Evolutionary conservation across 2,797 vertebrate genomes (phyloP), one percentile per base, ranked within the genome.

Genomic region (Falco peregrinus): DNA sequence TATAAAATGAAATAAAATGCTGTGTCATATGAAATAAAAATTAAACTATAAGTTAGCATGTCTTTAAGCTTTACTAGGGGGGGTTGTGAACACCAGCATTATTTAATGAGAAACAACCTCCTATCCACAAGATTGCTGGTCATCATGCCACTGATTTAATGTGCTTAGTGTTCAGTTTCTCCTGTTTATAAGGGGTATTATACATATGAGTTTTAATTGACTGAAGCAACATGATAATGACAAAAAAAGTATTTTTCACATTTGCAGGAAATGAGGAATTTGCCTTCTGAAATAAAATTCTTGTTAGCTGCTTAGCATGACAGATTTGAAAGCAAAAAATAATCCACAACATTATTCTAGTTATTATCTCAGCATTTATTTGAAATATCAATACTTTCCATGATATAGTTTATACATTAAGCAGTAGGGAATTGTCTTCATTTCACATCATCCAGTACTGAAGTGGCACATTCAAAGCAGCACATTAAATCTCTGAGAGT

Each of bases 351-450:
- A 78, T 79, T 45, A 85, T 90, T 80, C 59, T 89, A 87, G 76
- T 97, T 97, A 96, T 91, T 98, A 88, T 97, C 48, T 97, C 96
- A 96, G 97, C 97, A 96, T 98, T 98, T 98, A 98, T 98, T 98
- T 98, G 98, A 98, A 98, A 98, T 97, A 97, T 95, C 95, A 73
- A 97, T 94, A 97, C 93, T 98, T 98, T 98, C 97, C 91, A 81
- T 97, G 43, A 97, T 97, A 96, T 89, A 98, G 92, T 97, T 97
- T 97, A 97, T 95, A 98, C 95, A 97, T 96, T 84, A 98, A 98
- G 98, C 98, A 96, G 85, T 96, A 98, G 97, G 97, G 96, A 96
- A 97, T 97, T 97, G 92, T 98, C 96, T 97, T 97, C 77, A 95
- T 97, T 97, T 97, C 98, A 97, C 97, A 95, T 95, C 89, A 97